Percentiles rank a stretch among this genome's conserved stretches.
Evolutionary conservation across 2,113 vertebrate genomes (phyloP).

Genomic region (Alectura lathami): DNA sequence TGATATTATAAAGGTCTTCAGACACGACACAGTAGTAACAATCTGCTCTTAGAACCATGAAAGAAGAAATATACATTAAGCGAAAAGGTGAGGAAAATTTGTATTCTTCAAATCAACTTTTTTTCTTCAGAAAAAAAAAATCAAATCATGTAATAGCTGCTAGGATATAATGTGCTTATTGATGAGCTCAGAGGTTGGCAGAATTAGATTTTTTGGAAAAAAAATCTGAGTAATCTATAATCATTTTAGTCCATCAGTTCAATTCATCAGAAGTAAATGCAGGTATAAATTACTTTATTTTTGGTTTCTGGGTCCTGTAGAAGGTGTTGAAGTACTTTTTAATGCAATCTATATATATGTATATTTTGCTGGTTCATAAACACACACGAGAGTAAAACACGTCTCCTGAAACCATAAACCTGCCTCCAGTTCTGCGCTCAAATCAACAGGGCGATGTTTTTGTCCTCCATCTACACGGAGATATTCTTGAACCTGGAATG

Average conservation of each 20-base stretch:
- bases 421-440: background rate
- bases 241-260: background rate
- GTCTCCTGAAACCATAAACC: background rate
- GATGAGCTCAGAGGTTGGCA: background rate
- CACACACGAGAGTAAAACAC: background rate
- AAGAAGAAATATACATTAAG: background rate
- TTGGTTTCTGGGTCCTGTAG: slow-evolving; percentile 29
- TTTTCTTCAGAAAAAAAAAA: background rate
- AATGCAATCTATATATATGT: background rate
- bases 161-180: background rate
- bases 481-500: background rate
- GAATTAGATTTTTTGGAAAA: background rate
- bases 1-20: background rate
- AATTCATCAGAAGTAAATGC: background rate
- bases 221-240: background rate
- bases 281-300: background rate
- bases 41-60: background rate
- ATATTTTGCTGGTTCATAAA: background rate
- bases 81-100: background rate
- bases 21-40: background rate
- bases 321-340: slow-evolving; percentile 42
- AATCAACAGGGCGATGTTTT: background rate
- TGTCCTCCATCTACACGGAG: background rate
- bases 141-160: background rate
- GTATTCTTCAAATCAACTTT: background rate